A percentile compares a stretch with the other conserved stretches of the same genome.
Evolutionary conservation across 2,888 invertebrate genomes (phyloP).

Genomic region (Drosophila meridiana): DNA sequence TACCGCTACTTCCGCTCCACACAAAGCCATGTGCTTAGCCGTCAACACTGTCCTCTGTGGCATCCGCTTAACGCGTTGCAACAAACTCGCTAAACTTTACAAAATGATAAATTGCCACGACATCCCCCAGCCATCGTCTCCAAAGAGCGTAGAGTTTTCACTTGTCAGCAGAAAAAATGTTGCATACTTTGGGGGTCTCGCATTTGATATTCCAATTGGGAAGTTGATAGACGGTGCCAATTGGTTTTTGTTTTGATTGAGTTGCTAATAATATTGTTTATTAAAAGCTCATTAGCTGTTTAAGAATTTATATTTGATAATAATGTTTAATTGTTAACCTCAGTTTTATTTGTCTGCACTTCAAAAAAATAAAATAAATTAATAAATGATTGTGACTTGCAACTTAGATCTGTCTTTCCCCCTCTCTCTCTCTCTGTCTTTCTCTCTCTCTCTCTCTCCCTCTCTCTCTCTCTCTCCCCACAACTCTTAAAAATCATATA

Average conservation of each 20-base stretch:
- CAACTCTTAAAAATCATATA: background rate
- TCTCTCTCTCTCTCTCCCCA: no score
- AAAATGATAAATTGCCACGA: conserved; percentile 66
- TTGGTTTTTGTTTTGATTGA: conserved; percentile 19
- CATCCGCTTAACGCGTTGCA: conserved; percentile 63
- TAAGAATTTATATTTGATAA: background rate
- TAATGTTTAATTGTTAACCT: no score
- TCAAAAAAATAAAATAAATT: no score
- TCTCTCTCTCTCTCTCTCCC: no score
- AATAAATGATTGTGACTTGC: no score
- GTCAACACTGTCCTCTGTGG: conserved; percentile 56
- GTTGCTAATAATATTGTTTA: conserved; percentile 3
- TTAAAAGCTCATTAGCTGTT: background rate
- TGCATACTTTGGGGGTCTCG: conserved; percentile 70
- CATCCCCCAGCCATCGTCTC: background rate
- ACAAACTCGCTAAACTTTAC: conserved; percentile 55
- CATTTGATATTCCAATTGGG: conserved; percentile 22
- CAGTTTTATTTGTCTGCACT: no score
- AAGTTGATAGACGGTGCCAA: conserved; percentile 11
- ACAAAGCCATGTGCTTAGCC: conserved; percentile 54
- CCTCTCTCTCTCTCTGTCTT: no score
- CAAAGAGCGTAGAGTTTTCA: conserved; percentile 3
- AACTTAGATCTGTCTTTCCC: no score
- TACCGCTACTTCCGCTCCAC: background rate
- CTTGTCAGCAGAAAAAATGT: conserved; percentile 43